Percentiles rank a stretch among this genome's conserved stretches.
These are phyloP conservation scores for Sorex araneus DNA, from an alignment of 2,113 vertebrate genomes.

Conservation along the genomic window DNA sequence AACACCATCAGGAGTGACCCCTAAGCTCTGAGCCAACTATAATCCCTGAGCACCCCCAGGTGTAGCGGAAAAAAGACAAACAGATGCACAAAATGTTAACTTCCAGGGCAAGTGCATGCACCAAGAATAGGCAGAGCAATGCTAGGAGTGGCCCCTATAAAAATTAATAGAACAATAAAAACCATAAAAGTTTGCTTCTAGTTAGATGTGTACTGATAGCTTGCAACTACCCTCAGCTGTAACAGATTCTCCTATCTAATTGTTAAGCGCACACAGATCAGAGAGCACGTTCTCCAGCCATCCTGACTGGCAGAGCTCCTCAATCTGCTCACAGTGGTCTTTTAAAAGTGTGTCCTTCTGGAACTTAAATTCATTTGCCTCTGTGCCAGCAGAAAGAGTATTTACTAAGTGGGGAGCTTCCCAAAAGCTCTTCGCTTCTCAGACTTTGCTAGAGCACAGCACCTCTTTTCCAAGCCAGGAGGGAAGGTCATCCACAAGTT, in stretches of 20 bases:
- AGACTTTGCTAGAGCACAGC: neutral
- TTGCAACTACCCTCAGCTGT: neutral
- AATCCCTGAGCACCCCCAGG: no score
- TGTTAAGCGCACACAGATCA: neutral
- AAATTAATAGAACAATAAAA: no score
- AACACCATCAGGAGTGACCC: no score
- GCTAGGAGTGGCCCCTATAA: no score
- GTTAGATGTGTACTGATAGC: neutral
- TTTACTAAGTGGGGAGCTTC: slow-evolving; percentile 11
- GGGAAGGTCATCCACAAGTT: slow-evolving; percentile 1
- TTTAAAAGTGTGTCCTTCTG: slow-evolving; percentile 1
- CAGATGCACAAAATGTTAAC: no score
- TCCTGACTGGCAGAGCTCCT: neutral
- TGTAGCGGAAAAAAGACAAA: no score
- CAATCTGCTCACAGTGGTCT: neutral
- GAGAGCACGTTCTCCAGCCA: neutral
- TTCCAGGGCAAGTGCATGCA: no score
- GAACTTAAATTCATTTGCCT: slow-evolving; percentile 58
- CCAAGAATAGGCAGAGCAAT: no score
- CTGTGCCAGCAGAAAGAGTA: neutral
- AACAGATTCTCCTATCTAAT: neutral
- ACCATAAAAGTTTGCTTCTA: neutral
- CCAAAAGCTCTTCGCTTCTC: slow-evolving; percentile 3
- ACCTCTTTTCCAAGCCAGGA: slow-evolving; percentile 41
- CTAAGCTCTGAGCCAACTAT: no score